phyloP scores from a whole-genome alignment of 2,888 invertebrate species.

The Apamea epomidion region DNA sequence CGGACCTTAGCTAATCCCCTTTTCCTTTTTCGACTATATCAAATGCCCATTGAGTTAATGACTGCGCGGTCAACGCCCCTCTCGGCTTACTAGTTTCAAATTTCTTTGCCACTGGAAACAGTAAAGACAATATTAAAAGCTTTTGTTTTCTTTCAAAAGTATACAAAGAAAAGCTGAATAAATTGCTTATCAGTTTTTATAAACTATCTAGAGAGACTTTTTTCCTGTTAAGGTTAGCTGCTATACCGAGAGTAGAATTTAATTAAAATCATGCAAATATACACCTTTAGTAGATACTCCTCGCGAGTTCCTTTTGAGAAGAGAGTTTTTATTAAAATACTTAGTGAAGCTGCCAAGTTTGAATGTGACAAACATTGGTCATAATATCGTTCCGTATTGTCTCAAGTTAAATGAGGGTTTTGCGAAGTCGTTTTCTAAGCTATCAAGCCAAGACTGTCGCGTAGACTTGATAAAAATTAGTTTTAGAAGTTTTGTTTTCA shows the following conservation, averaged over 20 bases:
- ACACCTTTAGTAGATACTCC: conserved; percentile 72
- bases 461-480: conserved; percentile 24
- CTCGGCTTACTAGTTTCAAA: conserved; percentile 28
- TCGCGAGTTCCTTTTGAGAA: conserved; percentile 66
- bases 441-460: conserved; percentile 25
- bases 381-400: conserved; percentile 65
- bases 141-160: conserved; percentile 43
- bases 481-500: conserved; percentile 14
- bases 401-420: conserved; percentile 67
- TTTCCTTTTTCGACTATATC: conserved; percentile 61
- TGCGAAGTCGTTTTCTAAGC: conserved; percentile 46
- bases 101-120: conserved; percentile 31
- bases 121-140: conserved; percentile 40
- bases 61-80: conserved; percentile 54
- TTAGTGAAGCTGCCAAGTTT: conserved; percentile 68
- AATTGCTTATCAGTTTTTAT: conserved; percentile 49
- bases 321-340: conserved; percentile 76
- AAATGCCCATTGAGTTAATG: conserved; percentile 66
- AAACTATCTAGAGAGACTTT: conserved; percentile 53
- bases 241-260: conserved; percentile 69
- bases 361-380: conserved; percentile 73
- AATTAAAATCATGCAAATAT: conserved; percentile 83
- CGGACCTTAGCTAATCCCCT: conserved; percentile 41
- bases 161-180: conserved; percentile 27
- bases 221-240: conserved; percentile 63